These are phyloP conservation scores for Cerastis leucographa DNA, from an alignment of 2,888 invertebrate species.

Conservation along the genomic window DNA sequence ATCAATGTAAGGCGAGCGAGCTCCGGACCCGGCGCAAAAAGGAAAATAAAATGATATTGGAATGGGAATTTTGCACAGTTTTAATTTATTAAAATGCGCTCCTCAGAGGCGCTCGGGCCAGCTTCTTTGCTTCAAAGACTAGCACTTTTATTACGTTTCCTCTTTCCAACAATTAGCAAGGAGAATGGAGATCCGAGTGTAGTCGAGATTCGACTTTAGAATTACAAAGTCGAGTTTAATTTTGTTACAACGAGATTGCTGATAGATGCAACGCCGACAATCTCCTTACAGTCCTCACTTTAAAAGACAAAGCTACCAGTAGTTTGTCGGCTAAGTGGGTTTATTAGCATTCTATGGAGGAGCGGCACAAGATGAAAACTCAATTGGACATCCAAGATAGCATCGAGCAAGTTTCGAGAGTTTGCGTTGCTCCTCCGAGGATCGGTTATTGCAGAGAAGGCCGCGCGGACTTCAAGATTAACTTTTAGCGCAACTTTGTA, in stretches of 20 bases:
- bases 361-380: slow-evolving; percentile 77
- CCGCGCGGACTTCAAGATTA: slow-evolving; percentile 45
- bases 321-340: slow-evolving; percentile 83
- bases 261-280: slow-evolving; percentile 83
- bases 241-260: slow-evolving; percentile 83
- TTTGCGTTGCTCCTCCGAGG: slow-evolving; percentile 67
- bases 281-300: slow-evolving; percentile 76
- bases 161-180: slow-evolving; percentile 88
- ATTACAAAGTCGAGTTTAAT: slow-evolving; percentile 85
- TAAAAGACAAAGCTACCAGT: slow-evolving; percentile 81
- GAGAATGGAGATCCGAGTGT: slow-evolving; percentile 82
- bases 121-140: slow-evolving; percentile 88
- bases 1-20: slow-evolving; percentile 80
- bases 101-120: slow-evolving; percentile 79
- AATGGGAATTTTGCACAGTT: slow-evolving; percentile 88
- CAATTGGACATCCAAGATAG: slow-evolving; percentile 82
- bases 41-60: slow-evolving; percentile 86
- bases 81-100: slow-evolving; percentile 90
- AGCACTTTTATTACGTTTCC: slow-evolving; percentile 88
- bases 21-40: slow-evolving; percentile 75
- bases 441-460: slow-evolving; percentile 65
- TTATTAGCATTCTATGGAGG: slow-evolving; percentile 81
- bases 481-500: slow-evolving; percentile 44
- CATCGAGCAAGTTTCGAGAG: slow-evolving; percentile 74
- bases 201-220: slow-evolving; percentile 82